These are phyloP conservation scores for Chironomus tepperi DNA, from an alignment of 1,140 invertebrate genomes.

Conservation along the genomic window DNA sequence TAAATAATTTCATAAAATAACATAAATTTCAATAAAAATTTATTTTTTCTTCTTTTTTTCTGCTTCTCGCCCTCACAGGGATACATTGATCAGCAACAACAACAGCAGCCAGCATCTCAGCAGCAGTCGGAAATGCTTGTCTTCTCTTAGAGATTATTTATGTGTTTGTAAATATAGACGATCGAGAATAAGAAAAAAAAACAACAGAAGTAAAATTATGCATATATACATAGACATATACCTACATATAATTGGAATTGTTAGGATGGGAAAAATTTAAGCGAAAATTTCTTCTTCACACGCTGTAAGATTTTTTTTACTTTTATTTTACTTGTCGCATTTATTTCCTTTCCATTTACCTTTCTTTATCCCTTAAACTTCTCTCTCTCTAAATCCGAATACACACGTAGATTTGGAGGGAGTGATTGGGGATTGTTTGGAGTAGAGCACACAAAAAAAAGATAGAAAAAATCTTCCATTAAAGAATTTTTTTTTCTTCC, in stretches of 20 bases:
- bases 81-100: conserved; percentile 17
- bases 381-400: too few relatives aligned
- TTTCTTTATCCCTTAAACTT: too few relatives aligned
- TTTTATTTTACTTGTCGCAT: not conserved
- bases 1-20: not conserved
- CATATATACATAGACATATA: not conserved
- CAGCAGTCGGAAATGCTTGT: conserved; percentile 19
- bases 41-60: not conserved
- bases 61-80: not conserved
- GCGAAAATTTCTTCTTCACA: not conserved
- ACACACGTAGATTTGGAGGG: too few relatives aligned
- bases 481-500: too few relatives aligned
- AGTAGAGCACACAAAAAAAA: too few relatives aligned
- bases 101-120: not conserved
- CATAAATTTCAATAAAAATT: not conserved
- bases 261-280: conserved; percentile 2
- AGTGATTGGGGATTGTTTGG: too few relatives aligned
- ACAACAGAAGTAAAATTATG: not conserved
- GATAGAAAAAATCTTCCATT: too few relatives aligned
- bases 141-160: conserved; percentile 22
- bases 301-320: conserved; percentile 2
- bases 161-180: conserved; percentile 4
- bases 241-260: not conserved
- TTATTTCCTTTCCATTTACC: too few relatives aligned
- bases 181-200: not conserved